Evolutionary conservation across 2,797 vertebrate species (phyloP).

Genomic region (Glyptemys insculpta): DNA sequence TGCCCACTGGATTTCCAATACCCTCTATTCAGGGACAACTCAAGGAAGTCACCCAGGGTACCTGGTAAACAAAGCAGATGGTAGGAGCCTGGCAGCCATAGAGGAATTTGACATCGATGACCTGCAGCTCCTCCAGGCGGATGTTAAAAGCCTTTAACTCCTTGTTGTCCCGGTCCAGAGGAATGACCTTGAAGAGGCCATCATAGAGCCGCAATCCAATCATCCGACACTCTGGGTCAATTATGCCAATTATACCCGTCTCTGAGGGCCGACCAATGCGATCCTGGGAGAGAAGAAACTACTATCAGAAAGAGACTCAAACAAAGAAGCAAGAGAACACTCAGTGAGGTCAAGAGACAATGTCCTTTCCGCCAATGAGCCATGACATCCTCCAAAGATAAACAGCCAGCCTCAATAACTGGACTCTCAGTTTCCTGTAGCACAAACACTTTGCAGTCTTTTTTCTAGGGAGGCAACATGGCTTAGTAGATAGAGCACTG

Average conservation of each 20-base stretch:
- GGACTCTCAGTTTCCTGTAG: not conserved
- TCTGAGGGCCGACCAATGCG: slow-evolving; percentile 98
- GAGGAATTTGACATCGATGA: slow-evolving; percentile 98
- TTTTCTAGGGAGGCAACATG: not conserved
- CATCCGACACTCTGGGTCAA: slow-evolving; percentile 98
- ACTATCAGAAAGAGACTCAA: accelerated
- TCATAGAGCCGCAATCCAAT: slow-evolving; percentile 97
- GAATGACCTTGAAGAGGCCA: slow-evolving; percentile 97
- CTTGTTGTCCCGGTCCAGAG: slow-evolving; percentile 95
- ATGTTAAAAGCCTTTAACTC: slow-evolving; percentile 99
- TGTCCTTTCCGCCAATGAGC: not conserved
- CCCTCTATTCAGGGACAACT: accelerated
- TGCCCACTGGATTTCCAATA: not conserved
- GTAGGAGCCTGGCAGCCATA: slow-evolving; percentile 97
- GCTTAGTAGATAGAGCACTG: not conserved
- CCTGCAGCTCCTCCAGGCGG: slow-evolving; percentile 96
- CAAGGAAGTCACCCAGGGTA: slow-evolving; percentile 46
- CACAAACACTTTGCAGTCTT: too few species aligned
- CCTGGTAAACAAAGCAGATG: slow-evolving; percentile 99
- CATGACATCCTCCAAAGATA: not conserved
- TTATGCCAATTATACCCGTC: slow-evolving; percentile 97
- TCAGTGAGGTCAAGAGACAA: accelerated
- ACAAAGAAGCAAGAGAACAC: accelerated
- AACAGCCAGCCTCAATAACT: not conserved
- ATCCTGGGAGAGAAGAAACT: slow-evolving; percentile 72